Percentiles rank a stretch among this genome's conserved stretches.
Evolutionary conservation across 2,113 vertebrate genomes (phyloP).

Genomic region (Phalacrocorax brasilianus): DNA sequence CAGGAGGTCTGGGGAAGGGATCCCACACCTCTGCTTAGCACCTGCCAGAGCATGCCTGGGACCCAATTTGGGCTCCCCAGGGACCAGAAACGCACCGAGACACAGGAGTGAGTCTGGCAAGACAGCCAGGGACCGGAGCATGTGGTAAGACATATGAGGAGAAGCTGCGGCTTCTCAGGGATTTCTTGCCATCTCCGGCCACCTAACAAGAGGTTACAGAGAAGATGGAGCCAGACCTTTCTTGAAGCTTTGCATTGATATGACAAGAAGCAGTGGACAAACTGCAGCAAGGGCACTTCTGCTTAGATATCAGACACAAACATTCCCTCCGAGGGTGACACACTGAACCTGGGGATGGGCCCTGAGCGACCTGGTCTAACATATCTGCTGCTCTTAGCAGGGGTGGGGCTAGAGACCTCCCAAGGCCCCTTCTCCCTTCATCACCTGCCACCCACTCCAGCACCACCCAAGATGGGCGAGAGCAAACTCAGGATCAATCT

Average conservation of each 20-base stretch:
- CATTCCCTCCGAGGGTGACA: accelerated
- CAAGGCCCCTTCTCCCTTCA: neutral
- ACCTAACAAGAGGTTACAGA: neutral
- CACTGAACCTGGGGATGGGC: neutral
- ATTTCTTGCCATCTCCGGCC: neutral
- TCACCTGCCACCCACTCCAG: neutral
- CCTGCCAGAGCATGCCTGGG: neutral
- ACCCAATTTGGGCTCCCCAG: neutral
- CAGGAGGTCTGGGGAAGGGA: neutral
- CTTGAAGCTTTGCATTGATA: accelerated
- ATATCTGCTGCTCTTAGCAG: neutral
- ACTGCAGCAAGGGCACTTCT: neutral
- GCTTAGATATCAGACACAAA: neutral
- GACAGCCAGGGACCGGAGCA: neutral
- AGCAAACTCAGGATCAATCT: neutral
- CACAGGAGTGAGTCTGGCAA: neutral
- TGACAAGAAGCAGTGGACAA: neutral
- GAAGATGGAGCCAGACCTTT: neutral
- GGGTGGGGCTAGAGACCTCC: neutral
- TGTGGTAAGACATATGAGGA: accelerated
- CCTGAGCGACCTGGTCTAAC: neutral
- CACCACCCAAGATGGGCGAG: accelerated
- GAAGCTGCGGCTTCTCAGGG: neutral
- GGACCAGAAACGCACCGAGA: neutral
- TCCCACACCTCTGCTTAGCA: neutral